Evolutionary conservation across 2,888 invertebrate species (phyloP), one percentile per base, ranked within the genome.

Genomic region (Cheilosia impressa): DNA sequence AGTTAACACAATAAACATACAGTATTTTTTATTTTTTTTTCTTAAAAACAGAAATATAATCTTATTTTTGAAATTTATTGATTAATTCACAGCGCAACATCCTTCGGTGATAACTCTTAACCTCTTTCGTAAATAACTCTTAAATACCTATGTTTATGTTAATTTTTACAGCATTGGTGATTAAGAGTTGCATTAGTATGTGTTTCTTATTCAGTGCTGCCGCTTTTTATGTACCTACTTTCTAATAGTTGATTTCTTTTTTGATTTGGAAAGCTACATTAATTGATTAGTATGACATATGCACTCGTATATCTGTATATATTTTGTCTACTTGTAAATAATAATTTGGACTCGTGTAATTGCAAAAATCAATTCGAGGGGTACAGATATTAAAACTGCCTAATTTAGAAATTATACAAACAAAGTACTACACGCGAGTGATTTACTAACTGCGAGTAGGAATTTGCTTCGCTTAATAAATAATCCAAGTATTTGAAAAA

Each of bases 41-140:
- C 31, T 31, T 31, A 1, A 31, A 38, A 34, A 19, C 13, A 45
- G 22, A 53, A 52, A 43, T 10, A 31, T 43, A 22, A 24, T 52
- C 10, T 31, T 31, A 2, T 31, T 24, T 22, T 38, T 43, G 17
- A 53, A 52, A 45, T 78, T 77, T 77, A 77, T 77, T 77, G 77
- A 77, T 69, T 62, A 69, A 53, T 77, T 78, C 78, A 78, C 78
- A 78, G 78, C 78, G 62, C 78, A 71, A 69, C 55, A 62, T 63
- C 69, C 47, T 71, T 38, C 4, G 24, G 52, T 52, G 13, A 52
- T 22, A 24, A 24, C 24, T 15, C 13, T 7, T 13, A 27, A 13
- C 45, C 4, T 38, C 22, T 19, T 1, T 47, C 15, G 31, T 31
- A 27, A 1, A 10, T 22, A 43, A 13, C 38, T n/a, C 38, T 1